Evolutionary conservation across 2,113 vertebrate species (phyloP).

Genomic region (Carassius auratus): DNA sequence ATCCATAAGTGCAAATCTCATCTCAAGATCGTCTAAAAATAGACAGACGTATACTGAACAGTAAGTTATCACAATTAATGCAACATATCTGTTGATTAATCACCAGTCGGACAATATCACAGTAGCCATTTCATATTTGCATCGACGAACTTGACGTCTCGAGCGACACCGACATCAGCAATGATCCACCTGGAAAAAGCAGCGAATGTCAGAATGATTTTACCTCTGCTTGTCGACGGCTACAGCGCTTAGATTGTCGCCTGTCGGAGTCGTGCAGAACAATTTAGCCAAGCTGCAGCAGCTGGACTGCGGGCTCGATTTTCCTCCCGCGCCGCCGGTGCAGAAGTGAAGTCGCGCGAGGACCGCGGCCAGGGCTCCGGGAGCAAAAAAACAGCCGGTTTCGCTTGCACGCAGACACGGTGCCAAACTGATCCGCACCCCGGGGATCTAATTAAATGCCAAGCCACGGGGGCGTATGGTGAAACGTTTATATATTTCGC

Average conservation of each 20-base stretch:
- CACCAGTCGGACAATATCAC: background rate
- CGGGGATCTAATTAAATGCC: slow-evolving; percentile 48
- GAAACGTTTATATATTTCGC: slow-evolving; percentile 20
- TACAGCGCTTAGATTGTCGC: slow-evolving; percentile 21
- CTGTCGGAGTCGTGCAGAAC: slow-evolving; percentile 26
- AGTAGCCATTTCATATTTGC: slow-evolving; percentile 13
- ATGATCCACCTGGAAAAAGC: background rate
- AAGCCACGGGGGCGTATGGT: background rate
- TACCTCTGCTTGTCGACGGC: slow-evolving; percentile 48
- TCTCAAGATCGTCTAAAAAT: background rate
- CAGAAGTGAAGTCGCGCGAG: slow-evolving; percentile 52
- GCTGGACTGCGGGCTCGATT: slow-evolving; percentile 54
- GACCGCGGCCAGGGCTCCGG: slow-evolving; percentile 33
- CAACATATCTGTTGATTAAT: background rate
- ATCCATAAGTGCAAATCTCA: background rate
- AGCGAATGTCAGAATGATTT: slow-evolving; percentile 1
- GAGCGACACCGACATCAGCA: background rate
- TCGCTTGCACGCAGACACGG: slow-evolving; percentile 32
- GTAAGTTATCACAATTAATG: background rate
- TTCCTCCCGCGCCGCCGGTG: slow-evolving; percentile 58
- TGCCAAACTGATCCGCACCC: slow-evolving; percentile 49
- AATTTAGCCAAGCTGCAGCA: slow-evolving; percentile 21
- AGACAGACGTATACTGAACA: background rate
- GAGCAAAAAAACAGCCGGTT: slow-evolving; percentile 13
- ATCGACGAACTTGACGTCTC: background rate